These are phyloP conservation scores for Salticus scenicus DNA, from an alignment of 2,888 invertebrate species.

Conservation along the genomic window DNA sequence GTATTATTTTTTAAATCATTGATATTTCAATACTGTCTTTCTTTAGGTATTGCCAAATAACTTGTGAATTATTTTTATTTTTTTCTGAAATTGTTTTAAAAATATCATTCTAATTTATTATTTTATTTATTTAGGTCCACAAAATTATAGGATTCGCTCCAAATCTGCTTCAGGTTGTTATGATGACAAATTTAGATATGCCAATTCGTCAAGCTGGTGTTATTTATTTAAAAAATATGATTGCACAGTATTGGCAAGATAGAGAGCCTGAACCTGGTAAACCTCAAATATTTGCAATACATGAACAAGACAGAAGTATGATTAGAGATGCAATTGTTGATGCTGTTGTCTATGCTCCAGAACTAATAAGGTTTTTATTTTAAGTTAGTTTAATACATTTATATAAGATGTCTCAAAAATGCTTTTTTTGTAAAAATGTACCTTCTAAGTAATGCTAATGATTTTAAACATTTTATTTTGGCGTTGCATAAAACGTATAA, in stretches of 20 bases:
- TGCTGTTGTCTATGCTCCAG: conserved; percentile 94
- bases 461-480: no score
- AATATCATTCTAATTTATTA: no score
- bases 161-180: conserved; percentile 91
- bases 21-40: no score
- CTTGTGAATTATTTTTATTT: no score
- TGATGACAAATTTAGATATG: conserved; percentile 87
- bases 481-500: no score
- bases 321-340: conserved; percentile 96
- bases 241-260: conserved; percentile 87
- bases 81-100: no score
- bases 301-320: conserved; percentile 96
- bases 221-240: conserved; percentile 95
- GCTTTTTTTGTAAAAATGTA: no score
- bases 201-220: conserved; percentile 96
- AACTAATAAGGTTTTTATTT: conserved; percentile 83
- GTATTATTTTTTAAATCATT: no score
- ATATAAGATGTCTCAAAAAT: no score
- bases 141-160: conserved; percentile 98
- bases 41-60: no score
- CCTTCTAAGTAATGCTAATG: no score
- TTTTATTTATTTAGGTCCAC: conserved; percentile 81
- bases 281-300: conserved; percentile 83
- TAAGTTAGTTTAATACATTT: no score
- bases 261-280: conserved; percentile 82